phyloP scores from a whole-genome alignment of 2,797 vertebrate genomes.

The Eulemur albifrons region DNA sequence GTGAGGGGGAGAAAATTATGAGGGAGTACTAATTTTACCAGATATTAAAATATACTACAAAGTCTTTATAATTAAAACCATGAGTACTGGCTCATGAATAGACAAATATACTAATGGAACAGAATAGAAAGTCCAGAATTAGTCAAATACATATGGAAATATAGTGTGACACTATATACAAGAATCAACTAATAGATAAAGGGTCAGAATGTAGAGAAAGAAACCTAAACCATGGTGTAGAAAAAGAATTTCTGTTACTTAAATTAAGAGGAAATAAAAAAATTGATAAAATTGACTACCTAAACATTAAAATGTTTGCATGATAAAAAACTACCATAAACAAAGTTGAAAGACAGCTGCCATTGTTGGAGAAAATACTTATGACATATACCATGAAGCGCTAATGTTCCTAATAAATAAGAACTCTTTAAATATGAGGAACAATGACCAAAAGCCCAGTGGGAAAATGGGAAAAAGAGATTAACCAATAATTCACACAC shows the following conservation, averaged over 20 bases:
- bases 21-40: neutral
- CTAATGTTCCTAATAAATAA: neutral
- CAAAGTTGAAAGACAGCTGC: neutral
- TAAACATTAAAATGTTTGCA: neutral
- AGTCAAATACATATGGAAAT: neutral
- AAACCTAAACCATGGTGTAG: neutral
- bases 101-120: neutral
- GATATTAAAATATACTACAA: neutral
- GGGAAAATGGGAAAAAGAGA: neutral
- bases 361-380: neutral
- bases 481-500: neutral
- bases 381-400: neutral
- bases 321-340: too few relatives aligned
- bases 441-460: neutral
- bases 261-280: neutral
- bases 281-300: neutral
- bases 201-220: neutral
- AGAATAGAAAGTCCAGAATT: neutral
- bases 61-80: neutral
- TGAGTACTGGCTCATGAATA: neutral
- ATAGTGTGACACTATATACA: neutral
- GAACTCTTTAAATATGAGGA: neutral
- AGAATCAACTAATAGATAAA: neutral
- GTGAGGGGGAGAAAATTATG: neutral
- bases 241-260: neutral